These are phyloP conservation scores for Taphrorychus bicolor DNA, from an alignment of 2,888 invertebrate species.

Conservation along the genomic window DNA sequence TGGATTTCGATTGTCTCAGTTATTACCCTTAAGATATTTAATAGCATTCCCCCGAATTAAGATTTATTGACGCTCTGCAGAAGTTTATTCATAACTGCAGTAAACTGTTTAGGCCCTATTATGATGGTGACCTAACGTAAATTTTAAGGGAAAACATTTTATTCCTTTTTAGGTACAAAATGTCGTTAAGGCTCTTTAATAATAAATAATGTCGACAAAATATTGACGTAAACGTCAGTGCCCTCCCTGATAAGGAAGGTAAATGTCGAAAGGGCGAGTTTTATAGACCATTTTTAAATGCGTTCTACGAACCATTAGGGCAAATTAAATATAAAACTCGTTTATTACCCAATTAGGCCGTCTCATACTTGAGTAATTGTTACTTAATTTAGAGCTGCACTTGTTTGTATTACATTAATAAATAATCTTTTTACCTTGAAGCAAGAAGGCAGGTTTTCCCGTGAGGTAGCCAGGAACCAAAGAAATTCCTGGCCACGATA, in stretches of 20 bases:
- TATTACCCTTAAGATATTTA: neutral
- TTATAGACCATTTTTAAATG: neutral
- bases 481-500: conserved; percentile 74
- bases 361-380: too few species aligned
- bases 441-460: conserved; percentile 74
- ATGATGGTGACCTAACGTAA: too few species aligned
- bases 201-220: conserved; percentile 20
- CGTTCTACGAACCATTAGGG: conserved; percentile 1
- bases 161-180: too few species aligned
- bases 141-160: too few species aligned
- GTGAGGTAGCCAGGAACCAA: conserved; percentile 70
- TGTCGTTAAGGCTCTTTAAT: too few species aligned
- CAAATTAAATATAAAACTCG: neutral
- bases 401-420: too few species aligned
- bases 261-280: neutral
- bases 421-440: conserved; percentile 66
- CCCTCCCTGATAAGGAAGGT: neutral
- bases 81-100: neutral
- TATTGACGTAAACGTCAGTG: conserved; percentile 23
- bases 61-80: neutral
- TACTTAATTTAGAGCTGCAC: too few species aligned
- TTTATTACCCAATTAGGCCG: neutral
- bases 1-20: conserved; percentile 1
- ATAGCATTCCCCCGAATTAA: neutral
- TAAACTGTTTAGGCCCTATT: too few species aligned